Evolutionary conservation across 2,113 vertebrate species (phyloP).

Genomic region (Syngnathus scovelli): DNA sequence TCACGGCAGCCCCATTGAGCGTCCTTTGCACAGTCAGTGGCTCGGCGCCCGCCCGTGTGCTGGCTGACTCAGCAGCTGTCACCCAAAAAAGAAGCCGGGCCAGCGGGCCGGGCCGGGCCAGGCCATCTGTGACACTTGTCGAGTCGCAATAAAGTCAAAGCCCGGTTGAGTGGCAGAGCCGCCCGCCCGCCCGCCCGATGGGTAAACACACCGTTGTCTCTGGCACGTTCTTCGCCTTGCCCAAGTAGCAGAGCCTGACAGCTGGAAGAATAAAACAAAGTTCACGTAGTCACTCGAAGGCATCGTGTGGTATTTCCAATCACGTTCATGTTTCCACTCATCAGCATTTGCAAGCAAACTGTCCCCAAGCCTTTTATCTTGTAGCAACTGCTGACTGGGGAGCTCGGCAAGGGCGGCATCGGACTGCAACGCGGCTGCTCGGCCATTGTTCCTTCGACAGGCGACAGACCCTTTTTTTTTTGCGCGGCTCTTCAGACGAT

Average conservation of each 20-base stretch:
- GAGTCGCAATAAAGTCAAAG: constrained; percentile 47
- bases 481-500: constrained; percentile 48
- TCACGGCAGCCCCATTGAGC: constrained; percentile 45
- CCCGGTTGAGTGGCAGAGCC: constrained; percentile 23
- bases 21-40: constrained; percentile 54
- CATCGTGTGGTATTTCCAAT: too few species aligned
- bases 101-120: constrained; percentile 25
- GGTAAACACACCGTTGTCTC: constrained; percentile 4
- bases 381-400: constrained; percentile 40
- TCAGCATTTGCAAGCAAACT: constrained; percentile 14
- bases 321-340: constrained; percentile 5
- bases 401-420: constrained; percentile 39
- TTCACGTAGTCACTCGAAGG: not conserved
- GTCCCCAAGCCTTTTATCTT: constrained; percentile 15
- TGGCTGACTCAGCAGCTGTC: constrained; percentile 61
- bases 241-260: constrained; percentile 6
- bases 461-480: constrained; percentile 53
- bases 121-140: constrained; percentile 49
- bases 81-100: constrained; percentile 38
- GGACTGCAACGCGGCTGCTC: constrained; percentile 49
- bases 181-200: not conserved
- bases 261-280: constrained; percentile 2
- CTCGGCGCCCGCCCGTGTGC: constrained; percentile 26
- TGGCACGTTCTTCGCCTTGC: constrained; percentile 1
- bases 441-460: constrained; percentile 58